Percentiles rank a stretch among this genome's conserved stretches.
phyloP scores from a whole-genome alignment of 64 coral and sea anemone genomes.

The Actinia tenebrosa region DNA sequence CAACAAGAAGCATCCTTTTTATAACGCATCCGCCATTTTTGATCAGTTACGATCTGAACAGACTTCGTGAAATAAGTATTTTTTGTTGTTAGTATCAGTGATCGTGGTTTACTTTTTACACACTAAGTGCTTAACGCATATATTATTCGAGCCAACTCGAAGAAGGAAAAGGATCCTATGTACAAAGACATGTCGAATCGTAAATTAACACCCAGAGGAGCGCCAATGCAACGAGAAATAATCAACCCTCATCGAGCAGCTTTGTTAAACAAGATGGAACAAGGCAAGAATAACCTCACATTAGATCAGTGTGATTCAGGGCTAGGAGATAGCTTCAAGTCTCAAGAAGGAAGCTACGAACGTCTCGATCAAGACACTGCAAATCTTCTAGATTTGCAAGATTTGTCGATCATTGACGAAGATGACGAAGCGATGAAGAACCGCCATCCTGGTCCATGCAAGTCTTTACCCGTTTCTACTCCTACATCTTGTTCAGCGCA shows the following conservation, averaged over 20 bases:
- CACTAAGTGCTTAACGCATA: background rate
- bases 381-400: background rate
- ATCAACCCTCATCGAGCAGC: background rate
- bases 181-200: constrained; percentile 1
- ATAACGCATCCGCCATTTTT: constrained; percentile 18
- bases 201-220: constrained; percentile 27
- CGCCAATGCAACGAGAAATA: constrained; percentile 16
- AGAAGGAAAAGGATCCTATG: background rate
- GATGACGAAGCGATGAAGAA: constrained; percentile 9
- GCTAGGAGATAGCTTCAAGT: constrained; percentile 58
- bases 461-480: background rate
- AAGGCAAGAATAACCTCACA: background rate
- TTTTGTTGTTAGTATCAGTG: background rate
- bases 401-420: background rate
- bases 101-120: background rate
- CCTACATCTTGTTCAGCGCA: background rate
- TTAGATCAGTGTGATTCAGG: constrained; percentile 71
- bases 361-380: background rate
- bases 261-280: background rate
- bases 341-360: constrained; percentile 31
- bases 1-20: background rate
- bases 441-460: constrained; percentile 28
- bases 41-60: background rate
- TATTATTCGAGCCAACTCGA: background rate
- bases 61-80: background rate